phyloP scores from a whole-genome alignment of 2,113 vertebrate genomes.

The human (Homo sapiens) region GRCh38 chrX:108058001-108058500 shows the following conservation, averaged over 20 bases:
- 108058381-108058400: conserved; percentile 32
- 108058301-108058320: neutral
- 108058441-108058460: neutral
- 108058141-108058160: conserved; percentile 61
- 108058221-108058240: conserved; percentile 1
- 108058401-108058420: neutral
- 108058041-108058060: conserved; percentile 65
- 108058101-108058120: conserved; percentile 70
- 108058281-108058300: neutral
- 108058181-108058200: conserved; percentile 31
- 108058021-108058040: conserved; percentile 73
- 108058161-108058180: conserved; percentile 71
- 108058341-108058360: conserved; percentile 5
- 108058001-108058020: conserved; percentile 26
- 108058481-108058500: neutral
- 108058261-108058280: neutral
- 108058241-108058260: conserved; percentile 22
- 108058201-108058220: conserved; percentile 60
- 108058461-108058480: neutral
- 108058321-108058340: conserved; percentile 27
- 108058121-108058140: conserved; percentile 62
- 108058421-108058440: neutral
- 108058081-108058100: conserved; percentile 69
- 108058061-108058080: conserved; percentile 58
- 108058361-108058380: neutral